Percentiles rank a stretch among this genome's conserved stretches.
Conservation (phyloP, 2,888 invertebrate genomes). For the Slavum lentiscoides region DNA sequence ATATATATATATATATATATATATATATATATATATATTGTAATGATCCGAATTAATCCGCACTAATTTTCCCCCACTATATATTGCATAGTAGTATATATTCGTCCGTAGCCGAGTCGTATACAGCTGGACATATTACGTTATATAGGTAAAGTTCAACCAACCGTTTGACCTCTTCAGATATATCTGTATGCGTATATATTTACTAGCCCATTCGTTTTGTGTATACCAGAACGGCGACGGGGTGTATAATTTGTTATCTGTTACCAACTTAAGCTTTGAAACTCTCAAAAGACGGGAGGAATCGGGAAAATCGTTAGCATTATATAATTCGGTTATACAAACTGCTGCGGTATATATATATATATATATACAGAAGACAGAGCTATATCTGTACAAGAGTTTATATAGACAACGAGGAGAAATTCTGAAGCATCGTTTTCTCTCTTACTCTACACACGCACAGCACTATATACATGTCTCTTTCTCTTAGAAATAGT, state of each 20-base stretch:
- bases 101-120: background rate
- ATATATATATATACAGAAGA: no score
- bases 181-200: no score
- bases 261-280: slow-evolving; percentile 46
- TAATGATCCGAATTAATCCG: slow-evolving; percentile 34
- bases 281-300: slow-evolving; percentile 25
- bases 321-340: slow-evolving; percentile 36
- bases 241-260: slow-evolving; percentile 43
- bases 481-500: background rate
- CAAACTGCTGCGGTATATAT: background rate
- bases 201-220: background rate
- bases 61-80: slow-evolving; percentile 23
- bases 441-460: background rate
- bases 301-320: slow-evolving; percentile 16
- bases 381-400: no score
- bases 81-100: background rate
- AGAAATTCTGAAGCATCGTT: slow-evolving; percentile 19
- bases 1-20: no score
- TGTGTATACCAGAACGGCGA: slow-evolving; percentile 8
- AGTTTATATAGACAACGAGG: background rate
- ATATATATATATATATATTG: no score
- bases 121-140: background rate
- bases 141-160: slow-evolving; percentile 16
- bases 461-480: background rate
- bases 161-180: slow-evolving; percentile 29